These are phyloP conservation scores for Strix uralensis DNA, from an alignment of 2,113 vertebrate genomes.

Conservation along the genomic window DNA sequence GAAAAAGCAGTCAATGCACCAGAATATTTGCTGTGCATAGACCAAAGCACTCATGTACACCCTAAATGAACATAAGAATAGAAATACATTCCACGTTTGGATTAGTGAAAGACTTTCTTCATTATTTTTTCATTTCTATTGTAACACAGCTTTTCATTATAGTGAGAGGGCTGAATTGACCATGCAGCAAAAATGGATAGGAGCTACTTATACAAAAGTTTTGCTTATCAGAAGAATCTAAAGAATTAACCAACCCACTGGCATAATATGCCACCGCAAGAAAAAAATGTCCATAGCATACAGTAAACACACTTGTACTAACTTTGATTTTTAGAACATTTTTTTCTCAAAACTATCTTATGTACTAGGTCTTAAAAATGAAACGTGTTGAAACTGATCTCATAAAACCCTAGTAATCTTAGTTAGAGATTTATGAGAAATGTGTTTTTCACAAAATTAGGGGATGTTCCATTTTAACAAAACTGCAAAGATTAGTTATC, in stretches of 20 bases:
- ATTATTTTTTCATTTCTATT: background rate
- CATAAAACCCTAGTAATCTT: background rate
- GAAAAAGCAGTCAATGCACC: background rate
- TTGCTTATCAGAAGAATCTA: background rate
- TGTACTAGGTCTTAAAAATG: background rate
- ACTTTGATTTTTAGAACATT: background rate
- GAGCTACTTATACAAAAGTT: background rate
- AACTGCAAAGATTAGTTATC: background rate
- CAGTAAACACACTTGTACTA: background rate
- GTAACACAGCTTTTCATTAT: background rate
- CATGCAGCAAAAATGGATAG: background rate
- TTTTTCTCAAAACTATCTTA: background rate
- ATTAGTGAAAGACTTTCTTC: background rate
- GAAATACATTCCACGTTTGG: background rate
- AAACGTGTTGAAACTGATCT: background rate
- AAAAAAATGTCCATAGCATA: background rate
- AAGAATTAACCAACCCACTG: background rate
- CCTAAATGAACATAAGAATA: background rate
- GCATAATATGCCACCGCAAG: fast-evolving
- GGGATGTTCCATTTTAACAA: background rate
- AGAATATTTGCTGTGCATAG: background rate
- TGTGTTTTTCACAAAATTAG: background rate
- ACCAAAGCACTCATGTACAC: background rate
- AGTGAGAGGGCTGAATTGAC: background rate
- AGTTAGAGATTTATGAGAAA: background rate